Conservation (phyloP, 2,113 vertebrate species). For the Camarhynchus parvulus region DNA sequence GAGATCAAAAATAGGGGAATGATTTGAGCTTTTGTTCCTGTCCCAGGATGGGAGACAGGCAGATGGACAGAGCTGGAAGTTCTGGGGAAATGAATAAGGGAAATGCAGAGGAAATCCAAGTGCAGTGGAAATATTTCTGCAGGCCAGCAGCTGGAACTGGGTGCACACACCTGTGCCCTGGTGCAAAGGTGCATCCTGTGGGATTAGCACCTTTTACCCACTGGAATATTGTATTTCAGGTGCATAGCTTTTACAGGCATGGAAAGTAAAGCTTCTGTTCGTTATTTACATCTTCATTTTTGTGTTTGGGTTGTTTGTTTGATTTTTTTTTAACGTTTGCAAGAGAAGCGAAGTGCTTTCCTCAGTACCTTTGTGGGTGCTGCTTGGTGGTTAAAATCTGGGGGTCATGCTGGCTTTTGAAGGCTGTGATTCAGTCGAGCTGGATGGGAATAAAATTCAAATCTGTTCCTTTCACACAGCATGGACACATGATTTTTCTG, state of each 20-base stretch:
- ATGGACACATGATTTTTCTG: background rate
- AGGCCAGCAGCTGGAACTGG: background rate
- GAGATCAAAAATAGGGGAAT: background rate
- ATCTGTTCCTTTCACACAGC: background rate
- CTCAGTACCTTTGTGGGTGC: background rate
- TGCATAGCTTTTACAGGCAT: background rate
- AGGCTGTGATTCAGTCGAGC: background rate
- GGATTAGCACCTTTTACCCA: background rate
- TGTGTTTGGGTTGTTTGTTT: background rate
- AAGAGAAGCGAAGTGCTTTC: background rate
- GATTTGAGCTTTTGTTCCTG: background rate
- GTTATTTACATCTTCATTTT: background rate
- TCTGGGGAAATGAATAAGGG: background rate
- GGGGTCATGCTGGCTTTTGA: background rate
- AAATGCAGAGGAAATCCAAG: background rate
- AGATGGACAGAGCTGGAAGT: background rate
- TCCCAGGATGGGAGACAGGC: background rate
- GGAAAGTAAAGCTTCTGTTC: background rate
- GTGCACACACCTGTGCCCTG: background rate
- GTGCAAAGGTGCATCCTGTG: constrained; percentile 38
- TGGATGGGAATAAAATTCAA: background rate
- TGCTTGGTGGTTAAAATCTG: background rate
- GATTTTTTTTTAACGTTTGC: background rate
- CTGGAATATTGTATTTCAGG: background rate
- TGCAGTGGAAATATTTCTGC: background rate